Percentiles rank a stretch among this genome's conserved stretches.
Evolutionary conservation across 2,888 invertebrate species (phyloP).

Genomic region (Hypena proboscidalis): DNA sequence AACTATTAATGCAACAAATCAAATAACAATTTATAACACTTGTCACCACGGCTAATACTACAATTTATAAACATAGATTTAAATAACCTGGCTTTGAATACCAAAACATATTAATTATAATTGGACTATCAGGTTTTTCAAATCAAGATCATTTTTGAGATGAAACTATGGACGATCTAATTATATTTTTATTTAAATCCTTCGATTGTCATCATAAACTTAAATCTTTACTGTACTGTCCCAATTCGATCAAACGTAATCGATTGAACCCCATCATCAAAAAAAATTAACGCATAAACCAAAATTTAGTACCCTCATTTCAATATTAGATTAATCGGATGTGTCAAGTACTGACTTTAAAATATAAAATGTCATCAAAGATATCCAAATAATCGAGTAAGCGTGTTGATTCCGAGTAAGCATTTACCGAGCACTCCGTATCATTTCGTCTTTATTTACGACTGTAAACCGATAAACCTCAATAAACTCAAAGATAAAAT

Average conservation of each 20-base stretch:
- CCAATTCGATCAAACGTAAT: slow-evolving; percentile 22
- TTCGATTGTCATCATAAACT: slow-evolving; percentile 18
- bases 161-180: slow-evolving; percentile 1
- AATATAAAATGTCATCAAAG: slow-evolving; percentile 49
- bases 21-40: slow-evolving; percentile 8
- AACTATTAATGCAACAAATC: slow-evolving; percentile 3
- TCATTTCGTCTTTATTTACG: slow-evolving; percentile 65
- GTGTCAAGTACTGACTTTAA: slow-evolving; percentile 38
- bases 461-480: slow-evolving; percentile 66
- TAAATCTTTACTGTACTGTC: slow-evolving; percentile 15
- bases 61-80: slow-evolving; percentile 3
- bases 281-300: slow-evolving; percentile 39
- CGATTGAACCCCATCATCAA: slow-evolving; percentile 14
- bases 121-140: neutral
- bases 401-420: slow-evolving; percentile 50
- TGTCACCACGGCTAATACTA: slow-evolving; percentile 1
- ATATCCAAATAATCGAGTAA: slow-evolving; percentile 54
- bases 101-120: slow-evolving; percentile 10
- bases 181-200: slow-evolving; percentile 15
- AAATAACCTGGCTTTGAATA: slow-evolving; percentile 2
- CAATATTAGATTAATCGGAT: slow-evolving; percentile 49
- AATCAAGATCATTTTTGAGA: slow-evolving; percentile 2
- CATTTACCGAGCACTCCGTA: slow-evolving; percentile 47
- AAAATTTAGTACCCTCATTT: slow-evolving; percentile 45
- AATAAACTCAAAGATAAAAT: slow-evolving; percentile 69